These are phyloP conservation scores for Patagioenas fasciata DNA, from an alignment of 2,113 vertebrate genomes.

Conservation along the genomic window DNA sequence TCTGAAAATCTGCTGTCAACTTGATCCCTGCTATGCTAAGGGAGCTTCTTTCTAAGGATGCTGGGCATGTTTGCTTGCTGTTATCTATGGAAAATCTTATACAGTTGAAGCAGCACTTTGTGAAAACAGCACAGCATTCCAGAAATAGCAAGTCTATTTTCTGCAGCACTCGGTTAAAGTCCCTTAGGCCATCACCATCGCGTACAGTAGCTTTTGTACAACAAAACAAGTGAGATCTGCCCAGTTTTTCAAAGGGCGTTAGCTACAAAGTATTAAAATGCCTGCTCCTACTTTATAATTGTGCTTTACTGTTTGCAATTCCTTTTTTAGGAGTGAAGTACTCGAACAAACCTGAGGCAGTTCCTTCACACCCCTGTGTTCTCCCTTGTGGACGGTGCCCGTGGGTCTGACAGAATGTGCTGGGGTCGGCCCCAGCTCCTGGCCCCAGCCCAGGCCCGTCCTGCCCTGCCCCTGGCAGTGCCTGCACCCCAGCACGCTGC, in stretches of 20 bases:
- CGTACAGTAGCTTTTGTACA: background rate
- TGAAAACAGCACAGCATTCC: slow-evolving; percentile 40
- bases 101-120: slow-evolving; percentile 12
- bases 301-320: background rate
- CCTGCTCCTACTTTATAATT: background rate
- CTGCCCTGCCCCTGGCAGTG: background rate
- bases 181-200: background rate
- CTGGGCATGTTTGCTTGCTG: slow-evolving; percentile 32
- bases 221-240: background rate
- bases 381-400: background rate
- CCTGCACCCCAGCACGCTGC: background rate
- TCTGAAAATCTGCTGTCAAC: slow-evolving; percentile 50
- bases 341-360: background rate
- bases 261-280: background rate
- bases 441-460: background rate
- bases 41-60: slow-evolving; percentile 28
- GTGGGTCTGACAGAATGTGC: background rate
- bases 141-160: slow-evolving; percentile 55
- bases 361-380: background rate
- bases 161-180: background rate
- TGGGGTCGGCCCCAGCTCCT: fast-evolving
- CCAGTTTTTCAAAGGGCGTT: background rate
- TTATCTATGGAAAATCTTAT: slow-evolving; percentile 48
- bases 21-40: slow-evolving; percentile 35
- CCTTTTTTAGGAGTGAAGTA: background rate